Conservation (phyloP, 2,888 invertebrate species). For the Zootermopsis nevadensis region DNA sequence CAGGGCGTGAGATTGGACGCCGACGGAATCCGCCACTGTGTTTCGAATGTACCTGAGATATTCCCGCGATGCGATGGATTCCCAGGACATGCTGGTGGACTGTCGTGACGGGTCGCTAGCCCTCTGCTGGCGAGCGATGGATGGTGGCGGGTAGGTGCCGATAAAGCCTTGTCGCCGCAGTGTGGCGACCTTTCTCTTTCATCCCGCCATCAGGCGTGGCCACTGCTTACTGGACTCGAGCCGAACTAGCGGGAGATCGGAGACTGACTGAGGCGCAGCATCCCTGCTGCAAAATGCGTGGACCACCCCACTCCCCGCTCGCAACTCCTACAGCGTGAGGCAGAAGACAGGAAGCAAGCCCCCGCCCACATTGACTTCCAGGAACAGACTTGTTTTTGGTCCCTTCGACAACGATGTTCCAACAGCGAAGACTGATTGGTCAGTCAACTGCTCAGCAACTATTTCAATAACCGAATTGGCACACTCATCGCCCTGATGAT, state of each 20-base stretch:
- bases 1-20: no score
- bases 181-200: conserved; percentile 31
- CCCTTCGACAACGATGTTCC: no score
- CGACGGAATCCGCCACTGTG: no score
- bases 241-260: conserved; percentile 6
- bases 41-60: conserved; percentile 73
- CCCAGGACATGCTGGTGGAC: conserved; percentile 82
- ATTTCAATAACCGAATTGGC: no score
- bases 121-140: conserved; percentile 37
- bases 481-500: no score
- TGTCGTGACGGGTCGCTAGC: conserved; percentile 62
- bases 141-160: conserved; percentile 33
- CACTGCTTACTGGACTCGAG: background rate
- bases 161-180: conserved; percentile 56
- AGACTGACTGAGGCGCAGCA: conserved; percentile 16
- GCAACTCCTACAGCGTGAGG: background rate
- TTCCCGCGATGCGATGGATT: conserved; percentile 84
- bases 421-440: no score
- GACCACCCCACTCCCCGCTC: background rate
- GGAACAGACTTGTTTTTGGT: no score
- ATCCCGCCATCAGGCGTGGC: conserved; percentile 19
- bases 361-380: no score
- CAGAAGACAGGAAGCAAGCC: no score
- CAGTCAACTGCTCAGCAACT: no score
- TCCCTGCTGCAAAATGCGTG: conserved; percentile 21